Evolutionary conservation across 2,113 vertebrate genomes (phyloP).

Genomic region (Sterna hirundo): DNA sequence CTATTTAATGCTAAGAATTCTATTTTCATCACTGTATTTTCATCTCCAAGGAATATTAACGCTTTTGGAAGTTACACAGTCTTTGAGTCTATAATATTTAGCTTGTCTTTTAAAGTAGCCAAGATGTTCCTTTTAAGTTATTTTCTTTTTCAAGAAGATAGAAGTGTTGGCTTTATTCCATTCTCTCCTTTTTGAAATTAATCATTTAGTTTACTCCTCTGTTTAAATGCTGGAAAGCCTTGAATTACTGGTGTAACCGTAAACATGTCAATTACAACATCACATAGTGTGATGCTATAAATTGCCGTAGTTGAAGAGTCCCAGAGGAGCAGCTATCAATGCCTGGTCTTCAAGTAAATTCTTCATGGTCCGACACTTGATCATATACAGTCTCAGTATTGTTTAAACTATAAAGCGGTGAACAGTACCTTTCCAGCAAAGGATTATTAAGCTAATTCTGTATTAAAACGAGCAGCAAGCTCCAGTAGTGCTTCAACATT

Average conservation of each 20-base stretch:
- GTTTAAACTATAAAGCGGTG: background rate
- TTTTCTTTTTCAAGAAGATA: background rate
- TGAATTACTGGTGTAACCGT: background rate
- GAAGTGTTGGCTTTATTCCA: background rate
- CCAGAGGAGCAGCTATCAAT: background rate
- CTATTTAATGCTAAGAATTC: background rate
- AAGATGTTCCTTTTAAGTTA: constrained; percentile 11
- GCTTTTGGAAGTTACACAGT: background rate
- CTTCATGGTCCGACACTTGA: background rate
- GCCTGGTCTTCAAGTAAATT: background rate
- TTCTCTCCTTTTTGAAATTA: background rate
- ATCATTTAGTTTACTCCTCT: background rate
- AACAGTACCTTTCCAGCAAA: background rate
- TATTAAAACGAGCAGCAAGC: background rate
- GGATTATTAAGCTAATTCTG: background rate
- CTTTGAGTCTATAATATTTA: background rate
- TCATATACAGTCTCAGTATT: background rate
- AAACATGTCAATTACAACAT: background rate
- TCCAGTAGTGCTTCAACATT: background rate
- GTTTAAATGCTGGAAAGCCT: background rate
- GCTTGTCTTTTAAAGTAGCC: background rate
- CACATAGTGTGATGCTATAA: background rate
- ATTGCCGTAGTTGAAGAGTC: background rate
- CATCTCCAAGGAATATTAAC: background rate
- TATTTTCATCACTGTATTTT: background rate